phyloP scores from a whole-genome alignment of 2,797 vertebrate genomes.

The Phrynocephalus guinanensis region DNA sequence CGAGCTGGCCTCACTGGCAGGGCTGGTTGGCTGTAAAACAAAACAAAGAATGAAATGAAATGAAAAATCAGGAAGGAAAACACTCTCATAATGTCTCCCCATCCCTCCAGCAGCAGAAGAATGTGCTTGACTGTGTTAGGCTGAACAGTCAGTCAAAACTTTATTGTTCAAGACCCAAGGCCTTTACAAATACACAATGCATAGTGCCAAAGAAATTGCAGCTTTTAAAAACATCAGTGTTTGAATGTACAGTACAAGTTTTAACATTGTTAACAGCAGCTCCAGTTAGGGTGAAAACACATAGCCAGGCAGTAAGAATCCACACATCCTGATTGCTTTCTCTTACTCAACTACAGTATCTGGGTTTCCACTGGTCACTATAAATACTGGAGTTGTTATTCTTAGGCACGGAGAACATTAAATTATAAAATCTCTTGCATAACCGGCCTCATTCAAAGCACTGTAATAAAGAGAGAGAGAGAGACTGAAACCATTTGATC shows the following conservation, averaged over 20 bases:
- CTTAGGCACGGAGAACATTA: not conserved
- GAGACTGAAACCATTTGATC: not conserved
- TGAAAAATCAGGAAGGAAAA: no score
- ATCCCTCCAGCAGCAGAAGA: conserved; percentile 12
- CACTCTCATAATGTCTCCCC: not conserved
- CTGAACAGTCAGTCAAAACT: not conserved
- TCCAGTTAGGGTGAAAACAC: not conserved
- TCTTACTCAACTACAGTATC: not conserved
- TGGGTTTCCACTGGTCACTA: not conserved
- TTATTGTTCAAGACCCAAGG: no score
- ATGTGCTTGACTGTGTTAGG: not conserved
- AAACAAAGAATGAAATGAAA: no score
- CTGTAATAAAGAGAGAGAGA: not conserved
- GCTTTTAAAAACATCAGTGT: no score
- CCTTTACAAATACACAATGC: no score
- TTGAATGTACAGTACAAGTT: no score
- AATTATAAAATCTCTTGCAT: not conserved
- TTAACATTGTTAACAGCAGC: no score
- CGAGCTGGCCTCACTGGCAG: no score
- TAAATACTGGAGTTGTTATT: not conserved
- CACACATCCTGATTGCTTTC: not conserved
- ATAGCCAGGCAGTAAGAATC: not conserved
- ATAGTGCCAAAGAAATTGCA: no score
- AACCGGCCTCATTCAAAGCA: not conserved
- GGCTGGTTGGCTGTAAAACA: no score